Base-by-base conservation (phyloP, 1,140 invertebrate genomes). In the Drosophila sp. region DNA sequence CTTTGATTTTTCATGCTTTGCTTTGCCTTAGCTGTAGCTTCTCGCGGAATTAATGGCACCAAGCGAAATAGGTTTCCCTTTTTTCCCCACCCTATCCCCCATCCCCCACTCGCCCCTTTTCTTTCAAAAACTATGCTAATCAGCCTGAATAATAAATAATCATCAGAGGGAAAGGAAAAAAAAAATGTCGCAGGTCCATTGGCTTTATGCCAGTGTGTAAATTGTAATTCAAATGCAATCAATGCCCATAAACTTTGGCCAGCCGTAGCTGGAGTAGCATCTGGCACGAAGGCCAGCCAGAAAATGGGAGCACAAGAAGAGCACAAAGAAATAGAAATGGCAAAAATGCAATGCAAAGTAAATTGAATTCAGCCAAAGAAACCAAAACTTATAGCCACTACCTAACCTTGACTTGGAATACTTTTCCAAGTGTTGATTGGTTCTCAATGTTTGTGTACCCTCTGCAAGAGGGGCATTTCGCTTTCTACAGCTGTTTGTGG, bases 1-100 rank as follows among this genome's bases (percentile, higher is more conserved):
- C 79, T 80, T 80, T 79, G 79, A 79, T 80, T 80, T 80, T 79
- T 25, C 23, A 35, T 66, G 65, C 35, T 54, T 17, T 58, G 32
- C 23, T 50, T 55, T 64, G 17, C 17, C 17, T 17, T 17, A 17
- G 17, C 17, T 17, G 17, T 17, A 47, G n/a, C 38, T 10, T 27
- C 23, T 60, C 57, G 33, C 33, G 50, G n/a, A 64, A 50, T 50
- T 50, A 50, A 27, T 8, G 23, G 44, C 44, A 47, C 17, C 44
- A 25, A 23, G n/a, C 17, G 44, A 47, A 47, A 25, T 47, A 25
- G 44, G 17, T 47, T 6, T 47, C 23, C 17, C n/a, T 23, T 6
- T 25, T 7, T 47, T 7, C 17, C 41, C 41, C 6, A 5, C 1
- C n/a, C 40, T 6, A 23, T 23, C 6, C 10, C 2, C 10, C 23